A percentile compares a stretch with the other conserved stretches of the same genome.
Conservation (phyloP, 2,888 invertebrate genomes). For the Erpobdella octoculata region DNA sequence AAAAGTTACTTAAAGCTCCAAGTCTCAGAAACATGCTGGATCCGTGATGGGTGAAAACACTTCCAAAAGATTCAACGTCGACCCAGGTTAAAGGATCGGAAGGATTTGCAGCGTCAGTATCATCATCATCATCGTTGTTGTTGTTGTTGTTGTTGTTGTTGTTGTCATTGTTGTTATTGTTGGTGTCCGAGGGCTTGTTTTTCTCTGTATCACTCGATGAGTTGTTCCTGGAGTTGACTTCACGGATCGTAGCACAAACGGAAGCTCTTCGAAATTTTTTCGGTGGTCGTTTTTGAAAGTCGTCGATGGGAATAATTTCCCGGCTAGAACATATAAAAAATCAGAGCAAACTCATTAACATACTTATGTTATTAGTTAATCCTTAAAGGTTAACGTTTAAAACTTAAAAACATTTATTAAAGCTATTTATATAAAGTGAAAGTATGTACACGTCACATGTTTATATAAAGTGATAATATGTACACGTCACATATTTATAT, state of each 20-base stretch:
- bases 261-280: neutral
- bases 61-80: slow-evolving; percentile 25
- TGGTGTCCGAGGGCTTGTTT: neutral
- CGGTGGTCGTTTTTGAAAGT: neutral
- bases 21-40: slow-evolving; percentile 29
- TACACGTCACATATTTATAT: too few species aligned
- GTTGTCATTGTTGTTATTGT: neutral
- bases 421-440: too few species aligned
- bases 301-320: neutral
- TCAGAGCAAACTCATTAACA: neutral
- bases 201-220: neutral
- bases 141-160: neutral
- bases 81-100: slow-evolving; percentile 24
- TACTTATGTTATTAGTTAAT: too few species aligned
- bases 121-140: neutral
- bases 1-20: slow-evolving; percentile 22
- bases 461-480: too few species aligned
- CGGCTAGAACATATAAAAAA: neutral
- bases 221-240: slow-evolving; percentile 9
- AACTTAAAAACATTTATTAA: too few species aligned
- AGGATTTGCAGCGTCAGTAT: neutral
- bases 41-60: slow-evolving; percentile 28
- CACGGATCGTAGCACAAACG: neutral
- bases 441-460: too few species aligned
- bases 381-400: too few species aligned